Base-by-base conservation (phyloP, 2,797 vertebrate genomes). In the Avahi laniger region DNA sequence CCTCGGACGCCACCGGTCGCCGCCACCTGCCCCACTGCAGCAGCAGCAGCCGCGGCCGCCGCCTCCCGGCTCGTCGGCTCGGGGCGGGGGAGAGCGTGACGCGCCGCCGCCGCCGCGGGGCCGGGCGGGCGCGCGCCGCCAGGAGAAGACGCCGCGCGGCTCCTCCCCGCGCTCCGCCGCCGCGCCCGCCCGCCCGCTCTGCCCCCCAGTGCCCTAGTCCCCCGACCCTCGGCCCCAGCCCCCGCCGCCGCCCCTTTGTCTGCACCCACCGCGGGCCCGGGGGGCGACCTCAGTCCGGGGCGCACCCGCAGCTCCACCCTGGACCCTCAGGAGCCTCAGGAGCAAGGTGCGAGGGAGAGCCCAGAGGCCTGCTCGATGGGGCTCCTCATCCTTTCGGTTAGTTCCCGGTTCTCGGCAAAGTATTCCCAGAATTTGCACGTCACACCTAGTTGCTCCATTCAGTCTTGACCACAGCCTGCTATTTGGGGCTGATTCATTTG, bases 11-110 rank as follows among this genome's bases (percentile, higher is more conserved):
- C 96, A 65, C 95, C 96, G 70, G 80, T 35, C 96, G 73, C 95
- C 97, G 70, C 97, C 97, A 48, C 97, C 96, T 96, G 97, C 95
- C 98, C 22, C 75, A 73, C 97, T 80, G 95, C 97, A 50, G 97
- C 97, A 70, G 92, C 84, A 15, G 95, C 91, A 33, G 95, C 97
- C 96, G 46, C 96, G 72, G 91, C 87, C 54, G 73, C 95, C 97
- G 63, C 94, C 97, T 97, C 98, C 97, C 95, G 93, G 97, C 97
- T 97, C 14, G 7, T 80, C 63, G 67, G 82, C 91, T 95, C 81
- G 22, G 94, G 94, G 97, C 95, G 93, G 97, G 97, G 89, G 57
- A 80, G 75, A 96, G 94, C 95, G 89, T 95, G 97, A 97, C 97
- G 59, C 96, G 92, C 89, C 93, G 96, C 96, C 93, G 52, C 67